Percentiles rank a stretch among this genome's conserved stretches.
These are phyloP conservation scores for Zapornia atra DNA, from an alignment of 2,113 vertebrate species.

Conservation along the genomic window DNA sequence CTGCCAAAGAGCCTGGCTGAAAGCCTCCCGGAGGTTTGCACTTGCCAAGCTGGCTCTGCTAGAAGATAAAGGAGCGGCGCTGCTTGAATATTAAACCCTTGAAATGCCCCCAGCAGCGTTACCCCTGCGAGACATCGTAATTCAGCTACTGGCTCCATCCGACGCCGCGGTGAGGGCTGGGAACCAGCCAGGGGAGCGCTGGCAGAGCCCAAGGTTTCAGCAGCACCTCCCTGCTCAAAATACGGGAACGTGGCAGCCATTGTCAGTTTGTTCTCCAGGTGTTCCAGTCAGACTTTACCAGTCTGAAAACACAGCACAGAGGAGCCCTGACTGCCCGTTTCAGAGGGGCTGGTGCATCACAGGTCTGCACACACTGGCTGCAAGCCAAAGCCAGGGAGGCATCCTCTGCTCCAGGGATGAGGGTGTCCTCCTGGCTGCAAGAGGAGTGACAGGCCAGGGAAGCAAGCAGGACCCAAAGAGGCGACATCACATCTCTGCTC, in stretches of 20 bases:
- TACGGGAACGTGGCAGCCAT: not conserved
- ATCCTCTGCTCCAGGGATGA: not conserved
- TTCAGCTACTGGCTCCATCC: not conserved
- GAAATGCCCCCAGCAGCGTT: not conserved
- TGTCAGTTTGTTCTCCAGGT: not conserved
- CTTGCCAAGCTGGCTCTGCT: conserved; percentile 7
- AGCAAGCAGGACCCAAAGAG: not conserved
- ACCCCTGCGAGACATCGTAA: fast-evolving
- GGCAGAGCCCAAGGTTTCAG: not conserved
- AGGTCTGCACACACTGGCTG: not conserved
- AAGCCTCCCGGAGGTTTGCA: not conserved
- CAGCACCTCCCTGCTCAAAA: not conserved
- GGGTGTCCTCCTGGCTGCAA: not conserved
- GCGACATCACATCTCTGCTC: fast-evolving
- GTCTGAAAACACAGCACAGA: not conserved
- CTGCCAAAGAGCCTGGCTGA: not conserved
- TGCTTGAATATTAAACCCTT: conserved; percentile 29
- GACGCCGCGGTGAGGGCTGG: not conserved
- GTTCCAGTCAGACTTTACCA: not conserved
- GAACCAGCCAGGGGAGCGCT: not conserved
- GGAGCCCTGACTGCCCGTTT: fast-evolving
- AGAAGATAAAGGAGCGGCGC: not conserved
- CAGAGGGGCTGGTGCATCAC: not conserved
- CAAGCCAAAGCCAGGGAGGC: not conserved
- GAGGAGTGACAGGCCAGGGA: not conserved